Conservation (phyloP, 2,888 invertebrate species). For the Melanargia galathea region DNA sequence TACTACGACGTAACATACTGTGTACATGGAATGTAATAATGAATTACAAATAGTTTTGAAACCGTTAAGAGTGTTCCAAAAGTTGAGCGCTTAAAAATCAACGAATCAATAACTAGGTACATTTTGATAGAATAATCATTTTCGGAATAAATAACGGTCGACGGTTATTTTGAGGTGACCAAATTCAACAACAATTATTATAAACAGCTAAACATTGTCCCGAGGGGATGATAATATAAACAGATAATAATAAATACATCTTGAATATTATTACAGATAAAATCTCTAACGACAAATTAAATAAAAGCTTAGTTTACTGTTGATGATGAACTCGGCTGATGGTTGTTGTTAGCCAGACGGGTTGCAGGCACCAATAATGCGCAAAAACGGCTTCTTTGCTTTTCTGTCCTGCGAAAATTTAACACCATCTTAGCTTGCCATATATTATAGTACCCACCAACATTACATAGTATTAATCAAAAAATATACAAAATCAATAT, state of each 20-base stretch:
- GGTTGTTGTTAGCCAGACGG: slow-evolving; percentile 58
- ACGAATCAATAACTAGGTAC: slow-evolving; percentile 25
- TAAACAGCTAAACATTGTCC: slow-evolving; percentile 40
- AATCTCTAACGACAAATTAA: slow-evolving; percentile 55
- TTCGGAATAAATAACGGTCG: slow-evolving; percentile 33
- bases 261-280: slow-evolving; percentile 54
- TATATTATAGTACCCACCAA: no score
- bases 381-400: slow-evolving; percentile 60
- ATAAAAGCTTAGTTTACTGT: slow-evolving; percentile 43
- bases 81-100: slow-evolving; percentile 23
- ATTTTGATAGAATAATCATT: slow-evolving; percentile 31
- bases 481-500: background rate
- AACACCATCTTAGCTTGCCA: background rate
- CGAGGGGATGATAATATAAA: slow-evolving; percentile 36
- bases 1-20: background rate
- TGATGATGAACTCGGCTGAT: slow-evolving; percentile 50
- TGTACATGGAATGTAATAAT: background rate
- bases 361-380: slow-evolving; percentile 66
- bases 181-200: slow-evolving; percentile 40
- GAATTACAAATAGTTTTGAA: background rate
- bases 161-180: slow-evolving; percentile 38
- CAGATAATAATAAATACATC: slow-evolving; percentile 40
- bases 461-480: background rate
- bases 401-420: slow-evolving; percentile 60
- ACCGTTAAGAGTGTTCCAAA: slow-evolving; percentile 33